Evolutionary conservation across 2,888 invertebrate species (phyloP).

Genomic region (Unio pictorum): DNA sequence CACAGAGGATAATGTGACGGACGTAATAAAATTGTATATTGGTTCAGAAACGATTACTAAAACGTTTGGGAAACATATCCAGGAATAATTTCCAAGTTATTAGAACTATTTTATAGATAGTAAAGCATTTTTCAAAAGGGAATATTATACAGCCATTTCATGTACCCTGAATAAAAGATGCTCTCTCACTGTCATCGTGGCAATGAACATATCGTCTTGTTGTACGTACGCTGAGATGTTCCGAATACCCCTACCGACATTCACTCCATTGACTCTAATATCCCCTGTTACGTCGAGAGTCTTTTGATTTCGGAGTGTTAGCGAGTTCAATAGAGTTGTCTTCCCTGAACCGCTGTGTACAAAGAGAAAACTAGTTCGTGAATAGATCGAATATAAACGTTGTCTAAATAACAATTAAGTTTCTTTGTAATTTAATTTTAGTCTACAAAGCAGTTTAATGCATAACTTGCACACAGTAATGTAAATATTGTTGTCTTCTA

Average conservation of each 20-base stretch:
- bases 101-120: too few species aligned
- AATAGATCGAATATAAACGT: slow-evolving; percentile 81
- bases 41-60: too few species aligned
- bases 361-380: slow-evolving; percentile 80
- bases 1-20: too few species aligned
- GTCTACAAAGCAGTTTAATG: too few species aligned
- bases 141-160: neutral
- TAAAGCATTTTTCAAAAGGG: too few species aligned
- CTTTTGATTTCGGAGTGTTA: slow-evolving; percentile 85
- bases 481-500: too few species aligned
- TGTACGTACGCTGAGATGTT: slow-evolving; percentile 88
- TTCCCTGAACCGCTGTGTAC: slow-evolving; percentile 86
- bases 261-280: slow-evolving; percentile 78
- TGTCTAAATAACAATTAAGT: neutral
- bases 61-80: too few species aligned
- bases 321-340: slow-evolving; percentile 90
- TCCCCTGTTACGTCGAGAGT: slow-evolving; percentile 63
- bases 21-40: too few species aligned
- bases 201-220: slow-evolving; percentile 93
- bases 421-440: too few species aligned
- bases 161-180: slow-evolving; percentile 90
- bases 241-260: slow-evolving; percentile 51
- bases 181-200: slow-evolving; percentile 89
- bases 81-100: too few species aligned
- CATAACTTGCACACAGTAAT: too few species aligned